Conservation (phyloP, 2,113 vertebrate species). For the Callipepla californica region DNA sequence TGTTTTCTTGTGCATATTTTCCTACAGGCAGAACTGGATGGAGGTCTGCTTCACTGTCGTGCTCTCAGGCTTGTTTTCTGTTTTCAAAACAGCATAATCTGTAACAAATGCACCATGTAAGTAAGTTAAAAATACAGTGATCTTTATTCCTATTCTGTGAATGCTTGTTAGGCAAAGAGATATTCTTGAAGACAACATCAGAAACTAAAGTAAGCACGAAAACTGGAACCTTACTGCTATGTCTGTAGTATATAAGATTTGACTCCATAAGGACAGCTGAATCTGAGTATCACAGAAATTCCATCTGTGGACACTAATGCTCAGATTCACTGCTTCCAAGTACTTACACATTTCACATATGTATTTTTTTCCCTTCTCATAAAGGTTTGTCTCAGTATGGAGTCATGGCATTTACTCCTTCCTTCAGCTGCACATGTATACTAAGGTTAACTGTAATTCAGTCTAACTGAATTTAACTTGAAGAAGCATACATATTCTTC, state of each 20-base stretch:
- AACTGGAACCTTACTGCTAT: not conserved
- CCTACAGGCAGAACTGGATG: not conserved
- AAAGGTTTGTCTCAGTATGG: not conserved
- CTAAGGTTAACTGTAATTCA: constrained; percentile 27
- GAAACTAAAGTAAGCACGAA: not conserved
- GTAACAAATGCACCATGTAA: constrained; percentile 53
- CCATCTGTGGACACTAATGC: not conserved
- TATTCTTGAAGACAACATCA: not conserved
- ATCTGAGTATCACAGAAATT: not conserved
- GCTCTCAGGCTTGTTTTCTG: not conserved
- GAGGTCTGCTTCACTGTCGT: constrained; percentile 1
- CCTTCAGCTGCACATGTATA: not conserved
- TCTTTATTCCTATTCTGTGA: constrained; percentile 35
- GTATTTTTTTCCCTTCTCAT: not conserved
- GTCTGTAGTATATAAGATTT: not conserved
- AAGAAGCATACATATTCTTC: not conserved
- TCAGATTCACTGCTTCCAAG: constrained; percentile 26
- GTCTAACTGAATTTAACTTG: not conserved
- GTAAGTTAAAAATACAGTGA: constrained; percentile 41
- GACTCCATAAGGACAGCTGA: constrained; percentile 12
- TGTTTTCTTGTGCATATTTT: not conserved
- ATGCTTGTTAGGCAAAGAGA: constrained; percentile 7
- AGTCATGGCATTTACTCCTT: not conserved
- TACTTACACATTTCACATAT: not conserved
- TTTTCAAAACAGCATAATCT: constrained; percentile 13